phyloP scores from a whole-genome alignment of 2,113 vertebrate species.

The Perca fluviatilis region DNA sequence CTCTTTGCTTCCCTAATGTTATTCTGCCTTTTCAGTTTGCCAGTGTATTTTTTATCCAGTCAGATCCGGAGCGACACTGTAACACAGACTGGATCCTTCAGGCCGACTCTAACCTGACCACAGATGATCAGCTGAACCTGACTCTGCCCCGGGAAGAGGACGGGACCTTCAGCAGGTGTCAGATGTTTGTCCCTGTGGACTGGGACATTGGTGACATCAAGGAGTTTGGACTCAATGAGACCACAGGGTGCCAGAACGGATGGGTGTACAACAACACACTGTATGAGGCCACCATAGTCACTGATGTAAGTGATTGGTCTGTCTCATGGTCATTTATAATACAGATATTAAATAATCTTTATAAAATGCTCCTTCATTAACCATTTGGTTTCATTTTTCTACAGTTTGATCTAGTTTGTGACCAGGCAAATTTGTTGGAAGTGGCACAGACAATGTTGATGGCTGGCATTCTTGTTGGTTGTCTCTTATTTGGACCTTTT shows the following conservation, averaged over 20 bases:
- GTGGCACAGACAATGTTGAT: slow-evolving; percentile 70
- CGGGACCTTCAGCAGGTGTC: slow-evolving; percentile 84
- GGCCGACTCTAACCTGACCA: slow-evolving; percentile 76
- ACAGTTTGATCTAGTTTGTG: slow-evolving; percentile 81
- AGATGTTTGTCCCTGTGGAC: slow-evolving; percentile 84
- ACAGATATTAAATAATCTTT: background rate
- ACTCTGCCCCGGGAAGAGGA: slow-evolving; percentile 73
- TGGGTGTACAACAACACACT: slow-evolving; percentile 84
- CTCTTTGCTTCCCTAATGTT: slow-evolving; percentile 75
- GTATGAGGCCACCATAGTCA: slow-evolving; percentile 77
- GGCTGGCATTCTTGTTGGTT: slow-evolving; percentile 72
- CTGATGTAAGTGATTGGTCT: slow-evolving; percentile 71
- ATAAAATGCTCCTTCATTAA: background rate
- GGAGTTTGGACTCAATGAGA: slow-evolving; percentile 80
- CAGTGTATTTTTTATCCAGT: slow-evolving; percentile 85
- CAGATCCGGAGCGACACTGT: slow-evolving; percentile 79
- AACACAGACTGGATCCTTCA: slow-evolving; percentile 74
- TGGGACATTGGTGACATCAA: slow-evolving; percentile 82
- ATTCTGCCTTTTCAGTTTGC: slow-evolving; percentile 82
- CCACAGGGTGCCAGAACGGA: slow-evolving; percentile 78
- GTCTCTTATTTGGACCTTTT: slow-evolving; percentile 78
- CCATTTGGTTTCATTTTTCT: background rate
- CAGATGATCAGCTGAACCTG: slow-evolving; percentile 83
- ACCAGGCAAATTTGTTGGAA: slow-evolving; percentile 53
- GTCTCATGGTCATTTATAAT: background rate